Percentiles rank a stretch among this genome's conserved stretches.
These are phyloP conservation scores for Pseudonaja textilis DNA, from an alignment of 2,113 vertebrate species.

Conservation along the genomic window DNA sequence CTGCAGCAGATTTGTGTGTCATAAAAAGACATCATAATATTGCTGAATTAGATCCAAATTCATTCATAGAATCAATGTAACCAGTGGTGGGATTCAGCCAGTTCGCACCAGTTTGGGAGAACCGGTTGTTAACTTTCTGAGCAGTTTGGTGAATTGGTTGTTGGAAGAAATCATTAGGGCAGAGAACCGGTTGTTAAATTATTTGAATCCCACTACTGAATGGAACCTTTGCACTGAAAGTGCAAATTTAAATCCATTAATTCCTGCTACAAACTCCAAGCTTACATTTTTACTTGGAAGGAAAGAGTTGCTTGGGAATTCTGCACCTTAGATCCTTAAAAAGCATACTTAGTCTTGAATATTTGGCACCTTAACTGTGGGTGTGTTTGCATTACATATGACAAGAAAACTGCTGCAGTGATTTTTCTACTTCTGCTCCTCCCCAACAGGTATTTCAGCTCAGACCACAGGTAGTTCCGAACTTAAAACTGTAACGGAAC, in stretches of 20 bases:
- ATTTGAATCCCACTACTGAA: no score
- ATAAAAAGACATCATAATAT: background rate
- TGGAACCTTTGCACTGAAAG: background rate
- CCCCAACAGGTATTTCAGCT: background rate
- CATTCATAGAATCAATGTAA: background rate
- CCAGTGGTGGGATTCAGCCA: no score
- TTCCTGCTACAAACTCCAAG: background rate
- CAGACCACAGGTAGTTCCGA: background rate
- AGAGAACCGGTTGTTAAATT: no score
- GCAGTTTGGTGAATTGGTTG: no score
- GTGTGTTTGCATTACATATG: background rate
- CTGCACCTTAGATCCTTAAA: background rate
- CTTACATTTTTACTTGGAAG: background rate
- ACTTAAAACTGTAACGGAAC: background rate
- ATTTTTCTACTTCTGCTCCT: background rate
- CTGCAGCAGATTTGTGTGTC: background rate
- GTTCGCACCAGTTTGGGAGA: no score
- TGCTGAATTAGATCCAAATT: background rate
- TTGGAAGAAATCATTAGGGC: no score
- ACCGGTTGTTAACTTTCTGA: no score
- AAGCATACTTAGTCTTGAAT: background rate
- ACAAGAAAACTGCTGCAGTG: background rate
- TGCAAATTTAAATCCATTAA: background rate
- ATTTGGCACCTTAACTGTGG: background rate
- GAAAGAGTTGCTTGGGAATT: background rate